Percentiles rank a stretch among this genome's conserved stretches.
Conservation (phyloP, 2,113 vertebrate genomes). For the Cacatua alba region DNA sequence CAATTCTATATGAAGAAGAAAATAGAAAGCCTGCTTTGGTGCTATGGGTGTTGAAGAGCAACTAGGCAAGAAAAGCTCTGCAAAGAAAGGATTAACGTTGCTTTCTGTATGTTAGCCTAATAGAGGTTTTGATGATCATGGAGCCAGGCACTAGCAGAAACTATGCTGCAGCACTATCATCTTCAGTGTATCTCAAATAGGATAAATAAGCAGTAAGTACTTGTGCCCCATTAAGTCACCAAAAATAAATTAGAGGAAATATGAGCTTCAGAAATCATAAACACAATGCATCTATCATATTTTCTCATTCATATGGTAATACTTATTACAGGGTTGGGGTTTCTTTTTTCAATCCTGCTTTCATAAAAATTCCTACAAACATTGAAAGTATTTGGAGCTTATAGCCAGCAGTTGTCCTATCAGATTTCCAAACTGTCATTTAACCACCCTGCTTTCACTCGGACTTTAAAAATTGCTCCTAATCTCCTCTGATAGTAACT, state of each 20-base stretch:
- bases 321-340: not conserved
- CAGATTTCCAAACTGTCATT: not conserved
- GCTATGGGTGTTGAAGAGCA: not conserved
- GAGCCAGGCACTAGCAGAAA: not conserved
- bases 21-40: not conserved
- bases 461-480: not conserved
- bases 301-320: not conserved
- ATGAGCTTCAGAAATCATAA: not conserved
- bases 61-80: not conserved
- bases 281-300: not conserved
- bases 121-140: not conserved
- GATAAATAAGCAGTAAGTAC: not conserved
- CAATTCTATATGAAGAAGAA: not conserved
- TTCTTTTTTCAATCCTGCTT: not conserved
- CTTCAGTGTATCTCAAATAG: not conserved
- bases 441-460: not conserved
- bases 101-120: not conserved
- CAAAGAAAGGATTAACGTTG: not conserved
- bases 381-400: not conserved
- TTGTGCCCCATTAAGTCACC: not conserved
- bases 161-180: not conserved
- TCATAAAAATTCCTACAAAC: not conserved
- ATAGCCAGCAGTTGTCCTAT: not conserved
- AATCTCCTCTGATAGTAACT: not conserved
- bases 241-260: not conserved